These are phyloP conservation scores for Lymantria dispar DNA, from an alignment of 2,888 invertebrate genomes.

Conservation along the genomic window DNA sequence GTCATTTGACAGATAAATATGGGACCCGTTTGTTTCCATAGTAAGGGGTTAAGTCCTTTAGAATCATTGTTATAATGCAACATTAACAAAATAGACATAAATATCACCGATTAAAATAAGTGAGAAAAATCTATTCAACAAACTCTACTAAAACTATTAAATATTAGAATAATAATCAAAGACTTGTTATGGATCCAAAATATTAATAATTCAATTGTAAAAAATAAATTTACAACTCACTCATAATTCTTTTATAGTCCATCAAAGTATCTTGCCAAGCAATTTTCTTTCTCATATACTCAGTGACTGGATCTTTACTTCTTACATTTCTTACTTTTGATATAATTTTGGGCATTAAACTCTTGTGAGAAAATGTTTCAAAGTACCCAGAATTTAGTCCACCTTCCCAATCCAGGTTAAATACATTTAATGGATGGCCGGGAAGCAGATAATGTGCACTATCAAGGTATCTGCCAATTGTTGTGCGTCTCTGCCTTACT, in stretches of 20 bases:
- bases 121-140: too few relatives aligned
- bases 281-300: constrained; percentile 49
- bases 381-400: constrained; percentile 56
- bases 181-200: too few relatives aligned
- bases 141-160: too few relatives aligned
- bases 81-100: too few relatives aligned
- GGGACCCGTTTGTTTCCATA: too few relatives aligned
- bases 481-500: constrained; percentile 39
- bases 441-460: constrained; percentile 43
- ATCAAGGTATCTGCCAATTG: constrained; percentile 14
- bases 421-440: constrained; percentile 55
- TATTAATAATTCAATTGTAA: neutral
- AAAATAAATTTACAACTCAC: constrained; percentile 32
- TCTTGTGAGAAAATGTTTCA: constrained; percentile 58
- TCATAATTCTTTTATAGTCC: constrained; percentile 25
- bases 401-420: constrained; percentile 65
- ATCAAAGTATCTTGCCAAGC: constrained; percentile 44
- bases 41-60: too few relatives aligned
- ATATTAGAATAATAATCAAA: too few relatives aligned
- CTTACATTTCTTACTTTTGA: constrained; percentile 41
- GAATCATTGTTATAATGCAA: too few relatives aligned
- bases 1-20: too few relatives aligned
- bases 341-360: constrained; percentile 59
- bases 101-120: too few relatives aligned
- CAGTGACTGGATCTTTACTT: constrained; percentile 57